Evolutionary conservation across 2,888 invertebrate species (phyloP).

Genomic region (Temnothorax unifasciatus): DNA sequence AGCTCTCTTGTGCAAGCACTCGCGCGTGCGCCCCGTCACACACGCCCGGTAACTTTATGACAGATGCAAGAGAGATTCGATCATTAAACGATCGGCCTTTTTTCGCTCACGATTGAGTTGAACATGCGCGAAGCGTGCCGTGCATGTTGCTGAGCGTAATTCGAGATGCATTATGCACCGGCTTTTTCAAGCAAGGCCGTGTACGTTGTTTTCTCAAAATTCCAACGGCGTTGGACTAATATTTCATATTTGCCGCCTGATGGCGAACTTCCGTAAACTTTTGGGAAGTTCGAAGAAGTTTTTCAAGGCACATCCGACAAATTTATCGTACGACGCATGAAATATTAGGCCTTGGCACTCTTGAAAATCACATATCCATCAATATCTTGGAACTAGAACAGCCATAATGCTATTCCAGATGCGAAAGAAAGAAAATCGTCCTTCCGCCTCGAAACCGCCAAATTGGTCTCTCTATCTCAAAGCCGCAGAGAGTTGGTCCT

Average conservation of each 20-base stretch:
- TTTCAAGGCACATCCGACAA: slow-evolving; percentile 44
- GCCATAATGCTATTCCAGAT: slow-evolving; percentile 34
- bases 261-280: slow-evolving; percentile 42
- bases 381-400: slow-evolving; percentile 41
- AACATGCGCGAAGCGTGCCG: too few species aligned
- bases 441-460: slow-evolving; percentile 49
- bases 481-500: slow-evolving; percentile 40
- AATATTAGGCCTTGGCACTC: slow-evolving; percentile 27
- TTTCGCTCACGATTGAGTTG: too few species aligned
- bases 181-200: background rate
- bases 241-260: slow-evolving; percentile 36
- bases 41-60: slow-evolving; percentile 65
- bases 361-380: slow-evolving; percentile 45
- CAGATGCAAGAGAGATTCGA: slow-evolving; percentile 65
- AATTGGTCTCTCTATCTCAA: slow-evolving; percentile 46
- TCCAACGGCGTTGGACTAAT: slow-evolving; percentile 37
- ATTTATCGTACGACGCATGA: slow-evolving; percentile 45
- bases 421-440: slow-evolving; percentile 48
- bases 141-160: slow-evolving; percentile 52
- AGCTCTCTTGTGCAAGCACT: slow-evolving; percentile 72
- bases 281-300: slow-evolving; percentile 19
- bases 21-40: slow-evolving; percentile 57
- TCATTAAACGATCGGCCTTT: slow-evolving; percentile 34
- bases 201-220: slow-evolving; percentile 33
- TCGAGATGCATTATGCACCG: slow-evolving; percentile 48